A percentile compares a stretch with the other conserved stretches of the same genome.
phyloP scores from a whole-genome alignment of 2,113 vertebrate genomes.

The Rhinoptilus africanus region DNA sequence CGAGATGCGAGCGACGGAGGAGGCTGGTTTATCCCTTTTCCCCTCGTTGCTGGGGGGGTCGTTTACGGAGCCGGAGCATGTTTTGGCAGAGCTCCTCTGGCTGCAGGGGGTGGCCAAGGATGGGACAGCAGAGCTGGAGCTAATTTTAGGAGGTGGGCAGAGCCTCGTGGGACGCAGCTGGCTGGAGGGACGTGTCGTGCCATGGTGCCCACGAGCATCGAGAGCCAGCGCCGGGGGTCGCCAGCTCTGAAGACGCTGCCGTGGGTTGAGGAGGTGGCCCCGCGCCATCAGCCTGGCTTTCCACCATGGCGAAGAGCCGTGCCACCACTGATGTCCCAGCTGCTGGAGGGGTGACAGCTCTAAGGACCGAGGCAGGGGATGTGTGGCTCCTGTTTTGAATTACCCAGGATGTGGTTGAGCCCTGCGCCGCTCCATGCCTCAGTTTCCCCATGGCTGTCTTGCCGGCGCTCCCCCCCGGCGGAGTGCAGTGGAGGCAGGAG shows the following conservation, averaged over 20 bases:
- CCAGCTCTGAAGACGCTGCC: neutral
- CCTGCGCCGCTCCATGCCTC: neutral
- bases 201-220: neutral
- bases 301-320: neutral
- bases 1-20: neutral
- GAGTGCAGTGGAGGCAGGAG: neutral
- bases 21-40: neutral
- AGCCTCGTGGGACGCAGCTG: neutral
- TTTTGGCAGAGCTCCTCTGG: neutral
- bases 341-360: neutral
- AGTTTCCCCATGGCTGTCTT: neutral
- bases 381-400: rapidly evolving
- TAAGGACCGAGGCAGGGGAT: rapidly evolving
- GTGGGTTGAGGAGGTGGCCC: neutral
- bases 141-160: conserved; percentile 52
- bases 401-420: rapidly evolving
- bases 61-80: neutral
- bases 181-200: neutral
- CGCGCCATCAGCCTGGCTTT: rapidly evolving
- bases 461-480: neutral
- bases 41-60: neutral
- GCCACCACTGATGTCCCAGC: neutral
- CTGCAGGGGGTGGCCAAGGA: neutral
- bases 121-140: neutral
- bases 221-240: rapidly evolving